Evolutionary conservation across 2,113 vertebrate genomes (phyloP).

Genomic region (Smithornis capensis): DNA sequence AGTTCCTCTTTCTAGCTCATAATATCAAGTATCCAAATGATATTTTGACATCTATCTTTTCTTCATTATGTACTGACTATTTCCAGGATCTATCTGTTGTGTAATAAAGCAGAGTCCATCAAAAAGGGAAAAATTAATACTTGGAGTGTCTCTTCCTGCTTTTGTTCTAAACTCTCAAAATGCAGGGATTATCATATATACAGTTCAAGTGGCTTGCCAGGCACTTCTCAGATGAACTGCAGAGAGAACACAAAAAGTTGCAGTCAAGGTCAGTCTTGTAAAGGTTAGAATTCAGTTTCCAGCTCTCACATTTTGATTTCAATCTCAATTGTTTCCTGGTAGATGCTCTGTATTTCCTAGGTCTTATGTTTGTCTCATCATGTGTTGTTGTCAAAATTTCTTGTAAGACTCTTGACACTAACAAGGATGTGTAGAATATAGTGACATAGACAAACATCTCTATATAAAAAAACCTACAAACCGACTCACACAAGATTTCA

Average conservation of each 20-base stretch:
- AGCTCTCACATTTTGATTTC: not conserved
- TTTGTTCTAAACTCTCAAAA: conserved; percentile 11
- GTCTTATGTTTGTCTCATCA: not conserved
- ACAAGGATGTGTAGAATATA: not conserved
- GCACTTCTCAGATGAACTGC: not conserved
- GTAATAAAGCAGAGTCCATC: not conserved
- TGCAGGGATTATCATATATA: not conserved
- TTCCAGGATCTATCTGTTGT: not conserved
- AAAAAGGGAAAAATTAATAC: not conserved
- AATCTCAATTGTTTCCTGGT: not conserved
- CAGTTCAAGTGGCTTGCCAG: not conserved
- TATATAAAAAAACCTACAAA: not conserved
- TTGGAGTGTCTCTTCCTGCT: conserved; percentile 34
- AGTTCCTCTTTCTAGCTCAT: not conserved
- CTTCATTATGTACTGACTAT: not conserved
- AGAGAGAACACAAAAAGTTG: not conserved
- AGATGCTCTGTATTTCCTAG: not conserved
- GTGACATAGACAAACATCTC: not conserved
- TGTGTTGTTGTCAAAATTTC: not conserved
- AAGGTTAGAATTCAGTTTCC: not conserved
- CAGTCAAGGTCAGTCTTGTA: not conserved
- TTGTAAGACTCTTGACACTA: not conserved
- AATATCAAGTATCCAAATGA: not conserved
- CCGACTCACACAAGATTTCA: not conserved
- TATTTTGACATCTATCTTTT: not conserved